These are phyloP conservation scores for Spondyliosoma cantharus DNA, from an alignment of 2,797 vertebrate species.

Conservation along the genomic window DNA sequence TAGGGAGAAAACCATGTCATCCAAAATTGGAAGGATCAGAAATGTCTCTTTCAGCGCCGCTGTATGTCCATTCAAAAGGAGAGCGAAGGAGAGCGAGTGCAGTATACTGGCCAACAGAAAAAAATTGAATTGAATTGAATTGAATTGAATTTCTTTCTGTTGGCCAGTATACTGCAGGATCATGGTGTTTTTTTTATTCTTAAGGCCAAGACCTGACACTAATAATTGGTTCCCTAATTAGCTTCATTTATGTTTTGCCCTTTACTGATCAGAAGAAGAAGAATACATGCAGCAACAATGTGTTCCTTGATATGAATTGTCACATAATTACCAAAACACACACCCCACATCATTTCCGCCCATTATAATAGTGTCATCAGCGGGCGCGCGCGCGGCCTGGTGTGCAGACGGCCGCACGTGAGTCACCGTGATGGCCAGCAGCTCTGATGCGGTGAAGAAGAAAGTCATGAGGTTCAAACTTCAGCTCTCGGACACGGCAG, in stretches of 20 bases:
- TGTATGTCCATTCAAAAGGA: not conserved
- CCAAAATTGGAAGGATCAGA: not conserved
- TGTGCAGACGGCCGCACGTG: constrained; percentile 68
- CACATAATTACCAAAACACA: not conserved
- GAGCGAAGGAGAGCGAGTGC: not conserved
- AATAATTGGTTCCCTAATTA: too few relatives aligned
- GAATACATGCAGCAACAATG: not conserved
- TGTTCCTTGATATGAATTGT: not conserved
- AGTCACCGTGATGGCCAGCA: constrained; percentile 76
- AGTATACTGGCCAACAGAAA: too few relatives aligned
- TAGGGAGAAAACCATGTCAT: not conserved
- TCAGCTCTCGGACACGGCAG: constrained; percentile 71
- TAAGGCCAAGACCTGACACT: too few relatives aligned
- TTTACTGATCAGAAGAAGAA: too few relatives aligned
- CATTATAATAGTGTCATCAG: constrained; percentile 75
- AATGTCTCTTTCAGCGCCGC: not conserved
- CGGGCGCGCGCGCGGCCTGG: constrained; percentile 54
- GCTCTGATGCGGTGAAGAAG: constrained; percentile 69
- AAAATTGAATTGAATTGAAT: too few relatives aligned
- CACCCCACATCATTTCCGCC: constrained; percentile 51
- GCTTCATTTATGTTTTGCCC: too few relatives aligned
- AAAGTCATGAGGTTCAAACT: constrained; percentile 80
- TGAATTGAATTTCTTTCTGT: too few relatives aligned
- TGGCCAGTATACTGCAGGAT: too few relatives aligned
- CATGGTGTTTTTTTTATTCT: too few relatives aligned